These are phyloP conservation scores for Progne subis DNA, from an alignment of 2,113 vertebrate genomes.

Conservation along the genomic window DNA sequence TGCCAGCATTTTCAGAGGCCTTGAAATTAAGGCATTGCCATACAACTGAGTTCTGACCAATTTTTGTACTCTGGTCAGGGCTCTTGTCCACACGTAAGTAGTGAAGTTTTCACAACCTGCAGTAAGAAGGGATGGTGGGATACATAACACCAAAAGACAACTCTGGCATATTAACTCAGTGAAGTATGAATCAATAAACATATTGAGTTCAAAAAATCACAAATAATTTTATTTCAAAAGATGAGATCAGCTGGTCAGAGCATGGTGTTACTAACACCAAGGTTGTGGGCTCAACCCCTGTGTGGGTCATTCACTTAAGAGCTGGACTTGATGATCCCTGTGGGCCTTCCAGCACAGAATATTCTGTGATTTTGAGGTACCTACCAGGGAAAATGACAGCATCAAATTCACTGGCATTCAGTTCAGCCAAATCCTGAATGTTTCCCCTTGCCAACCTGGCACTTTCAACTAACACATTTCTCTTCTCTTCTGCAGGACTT, in stretches of 20 bases:
- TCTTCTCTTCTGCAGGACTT: slow-evolving; percentile 77
- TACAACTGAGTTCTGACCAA: neutral
- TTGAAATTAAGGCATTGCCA: neutral
- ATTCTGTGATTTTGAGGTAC: neutral
- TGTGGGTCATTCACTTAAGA: neutral
- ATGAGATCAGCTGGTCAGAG: neutral
- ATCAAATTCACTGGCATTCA: slow-evolving; percentile 74
- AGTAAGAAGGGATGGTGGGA: neutral
- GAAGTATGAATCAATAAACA: neutral
- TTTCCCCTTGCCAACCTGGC: slow-evolving; percentile 81
- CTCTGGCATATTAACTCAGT: neutral
- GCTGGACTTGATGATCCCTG: accelerated
- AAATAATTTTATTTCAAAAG: neutral
- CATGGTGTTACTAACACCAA: neutral
- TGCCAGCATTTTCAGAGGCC: neutral
- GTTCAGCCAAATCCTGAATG: slow-evolving; percentile 78
- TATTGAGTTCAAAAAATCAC: neutral
- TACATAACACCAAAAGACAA: neutral
- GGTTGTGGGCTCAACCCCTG: neutral
- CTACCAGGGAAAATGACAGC: slow-evolving; percentile 82
- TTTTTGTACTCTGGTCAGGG: neutral
- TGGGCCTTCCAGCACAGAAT: neutral
- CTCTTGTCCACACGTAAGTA: neutral
- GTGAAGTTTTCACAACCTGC: neutral
- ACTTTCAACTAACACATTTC: slow-evolving; percentile 83